A percentile compares a stretch with the other conserved stretches of the same genome.
Conservation (phyloP, 2,888 invertebrate species). For the Teinopalpus imperialis region DNA sequence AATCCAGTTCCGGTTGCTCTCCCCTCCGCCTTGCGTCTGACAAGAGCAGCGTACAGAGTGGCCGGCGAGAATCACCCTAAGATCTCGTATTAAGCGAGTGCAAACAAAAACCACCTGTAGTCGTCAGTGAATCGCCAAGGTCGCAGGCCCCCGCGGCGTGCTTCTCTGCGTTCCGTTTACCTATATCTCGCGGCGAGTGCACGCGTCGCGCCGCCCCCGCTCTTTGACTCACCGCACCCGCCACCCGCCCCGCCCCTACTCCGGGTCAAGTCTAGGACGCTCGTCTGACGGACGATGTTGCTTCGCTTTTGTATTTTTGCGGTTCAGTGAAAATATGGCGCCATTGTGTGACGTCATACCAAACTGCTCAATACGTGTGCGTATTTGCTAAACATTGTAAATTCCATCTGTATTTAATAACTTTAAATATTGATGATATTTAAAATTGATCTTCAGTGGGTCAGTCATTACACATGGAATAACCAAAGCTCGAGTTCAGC, state of each 20-base stretch:
- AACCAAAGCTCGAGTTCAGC: no score
- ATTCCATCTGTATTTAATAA: no score
- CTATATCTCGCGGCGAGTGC: conserved; percentile 79
- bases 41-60: conserved; percentile 42
- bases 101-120: conserved; percentile 81
- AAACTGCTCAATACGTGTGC: not conserved
- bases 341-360: conserved; percentile 3
- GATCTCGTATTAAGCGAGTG: conserved; percentile 55
- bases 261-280: conserved; percentile 60
- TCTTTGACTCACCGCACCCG: conserved; percentile 36
- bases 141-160: conserved; percentile 72
- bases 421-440: no score
- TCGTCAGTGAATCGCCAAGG: conserved; percentile 76
- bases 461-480: no score
- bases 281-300: conserved; percentile 45
- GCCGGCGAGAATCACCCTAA: conserved; percentile 53
- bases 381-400: no score
- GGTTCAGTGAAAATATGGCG: conserved; percentile 16
- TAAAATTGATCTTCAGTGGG: no score
- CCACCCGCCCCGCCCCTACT: conserved; percentile 35
- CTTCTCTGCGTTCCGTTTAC: conserved; percentile 76
- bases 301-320: conserved; percentile 22
- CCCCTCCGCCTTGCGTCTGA: conserved; percentile 42
- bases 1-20: conserved; percentile 60
- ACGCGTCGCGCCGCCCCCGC: conserved; percentile 64